Percentiles rank a stretch among this genome's conserved stretches.
These are phyloP conservation scores for Solea solea DNA, from an alignment of 2,113 vertebrate genomes.

Conservation along the genomic window DNA sequence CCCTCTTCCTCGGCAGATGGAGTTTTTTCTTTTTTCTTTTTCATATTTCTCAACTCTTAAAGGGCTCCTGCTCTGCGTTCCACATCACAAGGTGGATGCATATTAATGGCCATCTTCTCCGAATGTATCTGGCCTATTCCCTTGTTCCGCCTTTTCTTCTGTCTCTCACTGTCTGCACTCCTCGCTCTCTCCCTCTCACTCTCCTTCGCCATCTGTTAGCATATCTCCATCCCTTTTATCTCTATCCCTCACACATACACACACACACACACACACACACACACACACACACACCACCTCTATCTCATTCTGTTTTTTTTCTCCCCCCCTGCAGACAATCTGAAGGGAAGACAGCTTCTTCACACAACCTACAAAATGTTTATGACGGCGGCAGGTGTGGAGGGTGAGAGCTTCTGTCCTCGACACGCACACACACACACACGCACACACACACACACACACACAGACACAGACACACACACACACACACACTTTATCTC, in stretches of 20 bases:
- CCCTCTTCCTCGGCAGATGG: background rate
- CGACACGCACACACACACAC: background rate
- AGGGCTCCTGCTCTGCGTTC: background rate
- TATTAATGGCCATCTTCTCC: constrained; percentile 39
- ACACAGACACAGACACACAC: constrained; percentile 29
- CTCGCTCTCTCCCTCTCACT: constrained; percentile 35
- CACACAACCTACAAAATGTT: constrained; percentile 96
- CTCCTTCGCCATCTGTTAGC: constrained; percentile 63
- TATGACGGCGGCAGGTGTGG: constrained; percentile 90
- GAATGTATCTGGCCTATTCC: constrained; percentile 38
- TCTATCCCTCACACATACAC: constrained; percentile 28
- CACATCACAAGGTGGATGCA: constrained; percentile 49
- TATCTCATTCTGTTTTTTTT: constrained; percentile 37
- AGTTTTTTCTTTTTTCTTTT: too few relatives aligned
- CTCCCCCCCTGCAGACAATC: constrained; percentile 79
- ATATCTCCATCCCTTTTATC: constrained; percentile 65
- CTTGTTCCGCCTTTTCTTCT: constrained; percentile 36
- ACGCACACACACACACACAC: constrained; percentile 34
- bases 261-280: constrained; percentile 18
- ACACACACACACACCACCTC: constrained; percentile 34
- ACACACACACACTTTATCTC: background rate
- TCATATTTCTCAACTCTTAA: background rate
- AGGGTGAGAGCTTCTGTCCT: constrained; percentile 81
- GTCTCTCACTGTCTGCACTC: constrained; percentile 24
- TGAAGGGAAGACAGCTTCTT: constrained; percentile 90